Evolutionary conservation across 2,797 vertebrate genomes (phyloP).

Genomic region (Chromobotia macracanthus): DNA sequence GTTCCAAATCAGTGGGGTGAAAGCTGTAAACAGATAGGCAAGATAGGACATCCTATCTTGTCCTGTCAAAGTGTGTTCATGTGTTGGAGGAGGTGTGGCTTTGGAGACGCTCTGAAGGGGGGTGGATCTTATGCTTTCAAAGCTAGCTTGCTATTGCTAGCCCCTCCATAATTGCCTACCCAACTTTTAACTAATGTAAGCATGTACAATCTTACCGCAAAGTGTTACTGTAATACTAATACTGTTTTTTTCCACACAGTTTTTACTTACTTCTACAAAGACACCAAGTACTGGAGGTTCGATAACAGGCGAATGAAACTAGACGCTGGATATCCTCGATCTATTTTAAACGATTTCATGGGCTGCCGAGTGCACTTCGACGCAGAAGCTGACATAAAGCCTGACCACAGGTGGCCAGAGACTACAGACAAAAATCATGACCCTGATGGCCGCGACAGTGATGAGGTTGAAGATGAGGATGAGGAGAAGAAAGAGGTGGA

Average conservation of each 20-base stretch:
- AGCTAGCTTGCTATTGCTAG: no score
- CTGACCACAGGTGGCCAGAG: slow-evolving; percentile 71
- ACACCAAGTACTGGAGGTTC: slow-evolving; percentile 93
- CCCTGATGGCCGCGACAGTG: slow-evolving; percentile 43
- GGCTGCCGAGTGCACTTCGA: slow-evolving; percentile 82
- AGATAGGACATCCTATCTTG: no score
- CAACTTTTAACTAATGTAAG: no score
- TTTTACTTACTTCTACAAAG: slow-evolving; percentile 95
- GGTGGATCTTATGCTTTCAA: no score
- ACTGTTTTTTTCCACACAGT: slow-evolving; percentile 71
- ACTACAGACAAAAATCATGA: slow-evolving; percentile 68
- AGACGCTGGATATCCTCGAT: slow-evolving; percentile 91
- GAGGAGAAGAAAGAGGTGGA: slow-evolving; percentile 77
- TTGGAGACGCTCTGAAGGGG: no score
- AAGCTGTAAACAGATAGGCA: no score
- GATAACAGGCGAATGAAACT: slow-evolving; percentile 86
- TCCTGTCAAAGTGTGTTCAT: no score
- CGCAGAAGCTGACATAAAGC: slow-evolving; percentile 59
- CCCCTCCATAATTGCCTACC: no score
- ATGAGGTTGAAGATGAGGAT: slow-evolving; percentile 49
- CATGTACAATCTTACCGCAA: not conserved
- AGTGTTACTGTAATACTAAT: not conserved
- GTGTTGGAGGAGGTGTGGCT: no score
- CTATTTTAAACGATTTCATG: slow-evolving; percentile 95
- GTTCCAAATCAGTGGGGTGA: not conserved